Base-by-base conservation (phyloP, 30 jellyfish, hydroid and myxozoan genomes). In the Pelagia noctiluca region DNA sequence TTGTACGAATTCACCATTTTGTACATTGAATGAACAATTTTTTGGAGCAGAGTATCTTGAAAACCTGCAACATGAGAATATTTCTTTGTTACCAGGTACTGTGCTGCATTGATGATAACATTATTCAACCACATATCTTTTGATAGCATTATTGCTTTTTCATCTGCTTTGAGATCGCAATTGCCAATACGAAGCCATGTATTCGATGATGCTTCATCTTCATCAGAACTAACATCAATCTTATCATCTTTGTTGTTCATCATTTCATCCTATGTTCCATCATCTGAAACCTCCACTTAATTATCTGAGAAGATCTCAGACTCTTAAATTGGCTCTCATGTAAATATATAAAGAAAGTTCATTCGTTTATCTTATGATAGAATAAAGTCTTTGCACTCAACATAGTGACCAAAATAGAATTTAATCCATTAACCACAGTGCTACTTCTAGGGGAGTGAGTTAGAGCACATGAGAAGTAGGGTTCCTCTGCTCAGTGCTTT, bases 241-340 rank as follows among this genome's bases (percentile, higher is more conserved):
- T 61, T 1, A 61, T 61, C 74, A 26, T 61, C 1, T 26, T 61
- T 21, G 48, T 1, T 61, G 35, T 61, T 61, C 48, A 61, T 1
- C 35, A 61, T 61, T 18, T 61, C 35, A 5, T 18, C 35, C 74
- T 61, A 33, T 26, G 3, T 61, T 61, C 1, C 74, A 0, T 61
- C 74, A 61, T 61, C 35, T 61, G 74, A 61, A 1, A 5, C 74
- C 1, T 61, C 74, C 74, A 61, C 74, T 61, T 61, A 33, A 5
- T 61, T 61, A 61, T 61, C 74, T 61, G 74, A 61, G 74, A 61
- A 61, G 74, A 61, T 3, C 74, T 61, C 74, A 18, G 3, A 61
- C 35, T 61, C 74, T 61, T 61, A 33, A 61, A 3, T 61, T 61
- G 30, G 74, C 28, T 61, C n/a, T 61, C 74, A 61, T 61, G 36